Base-by-base conservation (phyloP, 2,797 vertebrate species). In the Gorsachius magnificus region DNA sequence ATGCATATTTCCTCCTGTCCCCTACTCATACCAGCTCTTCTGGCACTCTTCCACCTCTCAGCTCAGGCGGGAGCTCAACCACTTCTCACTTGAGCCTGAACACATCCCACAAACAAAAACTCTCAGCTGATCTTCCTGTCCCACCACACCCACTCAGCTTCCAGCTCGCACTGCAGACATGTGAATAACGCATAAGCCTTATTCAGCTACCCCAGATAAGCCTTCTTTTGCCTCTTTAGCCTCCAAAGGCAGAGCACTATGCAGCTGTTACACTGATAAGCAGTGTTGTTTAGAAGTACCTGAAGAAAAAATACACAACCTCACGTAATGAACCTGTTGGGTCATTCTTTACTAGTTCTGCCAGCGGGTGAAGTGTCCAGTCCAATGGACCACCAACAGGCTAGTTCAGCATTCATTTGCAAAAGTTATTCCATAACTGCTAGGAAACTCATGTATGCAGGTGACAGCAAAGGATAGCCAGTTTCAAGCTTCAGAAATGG, bases 1-100 rank as follows among this genome's bases (percentile, higher is more conserved):
- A 33, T 1, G 10, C 1, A 0, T 38, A 25, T 22, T 6, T 29
- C 12, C 4, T 75, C 17, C 35, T 33, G 31, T 35, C 17, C 43
- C 31, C 22, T 48, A 10, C 31, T 61, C 2, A 0, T 51, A 48
- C 25, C 57, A 46, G 16, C 4, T 77, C 46, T 66, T 84, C 33
- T 21, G 25, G 13, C 46, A 46, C 9, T 70, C 60, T 74, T 90
- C 57, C 29, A 38, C 35, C 4, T 51, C 29, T 31, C 46, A 51
- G 16, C 35, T 83, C 48, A 69, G 6, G 54, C 4, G 71, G 41
- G 24, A 89, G 16, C 26, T 85, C 41, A 38, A 5, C 4, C 11
- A 70, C 25, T 66, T 87, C 58, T 83, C 53, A 24, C 19, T 36
- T 74, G 46, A 60, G 17, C 21, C 45, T 74, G 57, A 79, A 65